Conservation (phyloP, 2,888 invertebrate genomes). For the Hirtodrosophila trivittata region DNA sequence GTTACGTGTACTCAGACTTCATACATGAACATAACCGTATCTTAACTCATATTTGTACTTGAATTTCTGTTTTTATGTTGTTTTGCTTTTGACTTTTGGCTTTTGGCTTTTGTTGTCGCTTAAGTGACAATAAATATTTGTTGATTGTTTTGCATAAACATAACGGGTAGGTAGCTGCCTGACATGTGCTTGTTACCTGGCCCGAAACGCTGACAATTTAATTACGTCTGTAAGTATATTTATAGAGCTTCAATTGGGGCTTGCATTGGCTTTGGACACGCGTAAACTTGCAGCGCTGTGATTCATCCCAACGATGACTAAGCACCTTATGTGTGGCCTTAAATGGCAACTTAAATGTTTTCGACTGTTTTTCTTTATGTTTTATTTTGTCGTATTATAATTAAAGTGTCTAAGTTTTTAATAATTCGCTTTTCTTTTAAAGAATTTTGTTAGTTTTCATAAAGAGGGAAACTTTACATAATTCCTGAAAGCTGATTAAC, state of each 20-base stretch:
- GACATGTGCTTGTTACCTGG: slow-evolving; percentile 36
- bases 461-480: background rate
- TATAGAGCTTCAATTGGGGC: background rate
- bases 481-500: slow-evolving; percentile 37
- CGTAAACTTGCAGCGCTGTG: slow-evolving; percentile 14
- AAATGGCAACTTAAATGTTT: background rate
- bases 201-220: slow-evolving; percentile 23
- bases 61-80: background rate
- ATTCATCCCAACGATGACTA: slow-evolving; percentile 42
- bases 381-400: slow-evolving; percentile 13
- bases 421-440: background rate
- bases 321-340: slow-evolving; percentile 15
- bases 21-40: too few relatives aligned
- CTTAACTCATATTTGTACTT: too few relatives aligned
- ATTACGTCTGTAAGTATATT: slow-evolving; percentile 11
- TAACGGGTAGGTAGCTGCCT: slow-evolving; percentile 46
- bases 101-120: slow-evolving; percentile 19
- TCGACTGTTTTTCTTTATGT: background rate
- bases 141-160: slow-evolving; percentile 29
- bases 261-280: background rate
- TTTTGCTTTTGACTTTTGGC: slow-evolving; percentile 10
- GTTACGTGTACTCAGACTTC: slow-evolving; percentile 16
- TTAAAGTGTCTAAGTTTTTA: slow-evolving; percentile 1
- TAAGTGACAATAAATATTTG: slow-evolving; percentile 49
- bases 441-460: background rate